phyloP scores from a whole-genome alignment of 2,888 invertebrate species.

The Amiota mariae region DNA sequence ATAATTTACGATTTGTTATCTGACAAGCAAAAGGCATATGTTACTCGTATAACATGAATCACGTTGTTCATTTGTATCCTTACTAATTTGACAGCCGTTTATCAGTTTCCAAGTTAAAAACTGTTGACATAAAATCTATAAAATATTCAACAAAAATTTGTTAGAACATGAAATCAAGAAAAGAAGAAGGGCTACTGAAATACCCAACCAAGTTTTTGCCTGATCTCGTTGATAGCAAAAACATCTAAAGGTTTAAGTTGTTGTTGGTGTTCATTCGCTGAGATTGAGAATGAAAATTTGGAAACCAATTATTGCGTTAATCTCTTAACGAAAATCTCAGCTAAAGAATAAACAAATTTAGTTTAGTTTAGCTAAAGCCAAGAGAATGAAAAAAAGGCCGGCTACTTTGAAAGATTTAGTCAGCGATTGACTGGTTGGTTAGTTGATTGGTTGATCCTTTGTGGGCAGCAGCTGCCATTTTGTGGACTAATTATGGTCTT shows the following conservation, averaged over 20 bases:
- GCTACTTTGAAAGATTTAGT: slow-evolving; percentile 47
- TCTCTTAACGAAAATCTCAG: slow-evolving; percentile 42
- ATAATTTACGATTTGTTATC: slow-evolving; percentile 60
- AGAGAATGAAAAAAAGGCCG: background rate
- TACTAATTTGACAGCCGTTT: slow-evolving; percentile 22
- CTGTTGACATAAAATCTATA: too few relatives aligned
- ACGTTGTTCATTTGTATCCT: background rate
- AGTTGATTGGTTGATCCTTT: background rate
- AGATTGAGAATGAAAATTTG: background rate
- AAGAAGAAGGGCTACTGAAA: too few relatives aligned
- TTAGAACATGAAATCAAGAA: too few relatives aligned
- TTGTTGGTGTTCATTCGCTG: too few relatives aligned
- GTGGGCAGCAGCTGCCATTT: slow-evolving; percentile 49
- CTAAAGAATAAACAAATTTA: slow-evolving; percentile 47
- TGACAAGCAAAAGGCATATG: background rate
- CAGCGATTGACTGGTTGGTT: slow-evolving; percentile 19
- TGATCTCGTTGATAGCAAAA: too few relatives aligned
- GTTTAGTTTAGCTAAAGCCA: slow-evolving; percentile 32
- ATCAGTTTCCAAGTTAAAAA: background rate
- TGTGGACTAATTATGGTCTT: slow-evolving; percentile 56
- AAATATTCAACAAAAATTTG: too few relatives aligned
- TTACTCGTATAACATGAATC: too few relatives aligned
- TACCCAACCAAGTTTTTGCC: too few relatives aligned
- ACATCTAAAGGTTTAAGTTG: too few relatives aligned
- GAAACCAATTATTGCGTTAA: slow-evolving; percentile 11